Base-by-base conservation (phyloP, 2,113 vertebrate species). In the Rhinoptilus africanus region DNA sequence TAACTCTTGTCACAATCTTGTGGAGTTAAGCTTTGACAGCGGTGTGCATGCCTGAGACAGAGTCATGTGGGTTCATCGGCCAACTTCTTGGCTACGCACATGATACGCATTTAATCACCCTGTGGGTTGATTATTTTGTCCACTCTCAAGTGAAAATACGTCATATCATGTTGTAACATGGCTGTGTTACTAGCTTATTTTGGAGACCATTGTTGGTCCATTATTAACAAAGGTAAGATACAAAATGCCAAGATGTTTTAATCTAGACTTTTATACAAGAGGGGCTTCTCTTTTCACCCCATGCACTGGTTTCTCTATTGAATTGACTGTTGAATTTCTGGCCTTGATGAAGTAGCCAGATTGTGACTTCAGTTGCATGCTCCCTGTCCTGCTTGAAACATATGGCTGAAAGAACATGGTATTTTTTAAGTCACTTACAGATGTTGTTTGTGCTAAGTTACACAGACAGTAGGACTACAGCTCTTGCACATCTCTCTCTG, bases 151-250 rank as follows among this genome's bases (percentile, higher is more conserved):
- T 86, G 59, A 64, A 85, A 93, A 23, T 63, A 10, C 1, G 12
- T 57, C 20, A 4, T 43, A 23, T 11, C 27, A 17, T 1, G 0
- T 50, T 88, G 54, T 80, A 51, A 74, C 45, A 51, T 0, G 1
- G 16, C 47, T 59, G 50, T 75, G 39, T 47, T 69, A 50, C 64
- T 47, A 45, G 20, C 26, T 85, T 59, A 59, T 63, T 91, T 82
- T 37, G 54, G 73, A 94, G 89, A 53, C 50, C 16, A 23, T 23
- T 87, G 22, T 67, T 1, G 2, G 34, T 80, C 50, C 35, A 4
- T 77, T 67, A 32, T 64, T 87, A 34, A 63, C 24, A 35, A 20
- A 57, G 16, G 3, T n/a, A 64, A 39, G 4, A 11, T 59, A 47
- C 5, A 80, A 83, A 83, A 57, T 59, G 34, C 12, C 34, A 64